These are phyloP conservation scores for Formicarius rufipectus DNA, from an alignment of 2,113 vertebrate genomes.

Conservation along the genomic window DNA sequence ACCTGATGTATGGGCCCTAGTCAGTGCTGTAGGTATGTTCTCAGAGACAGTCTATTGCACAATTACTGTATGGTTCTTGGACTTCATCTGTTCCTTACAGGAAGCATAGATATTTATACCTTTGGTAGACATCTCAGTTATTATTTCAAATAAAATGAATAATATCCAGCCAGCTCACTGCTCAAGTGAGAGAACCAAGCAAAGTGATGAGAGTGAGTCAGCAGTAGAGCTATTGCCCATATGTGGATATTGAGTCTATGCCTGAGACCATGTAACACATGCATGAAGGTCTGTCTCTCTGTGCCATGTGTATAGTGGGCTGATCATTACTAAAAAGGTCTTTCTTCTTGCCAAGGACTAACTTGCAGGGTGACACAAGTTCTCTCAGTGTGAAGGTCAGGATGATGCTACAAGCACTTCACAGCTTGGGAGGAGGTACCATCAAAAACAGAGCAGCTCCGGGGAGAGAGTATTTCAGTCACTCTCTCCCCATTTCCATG, in stretches of 20 bases:
- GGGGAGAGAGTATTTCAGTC: neutral
- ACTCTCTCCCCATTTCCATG: neutral
- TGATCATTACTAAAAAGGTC: neutral
- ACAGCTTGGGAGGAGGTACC: neutral
- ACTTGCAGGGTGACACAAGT: neutral
- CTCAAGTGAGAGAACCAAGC: neutral
- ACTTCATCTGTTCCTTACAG: neutral
- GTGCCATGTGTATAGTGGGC: neutral
- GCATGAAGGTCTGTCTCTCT: neutral
- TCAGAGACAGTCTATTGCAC: neutral
- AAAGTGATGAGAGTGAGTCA: neutral
- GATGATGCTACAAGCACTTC: neutral
- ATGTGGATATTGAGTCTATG: neutral
- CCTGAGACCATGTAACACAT: neutral
- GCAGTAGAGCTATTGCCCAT: slow-evolving; percentile 12
- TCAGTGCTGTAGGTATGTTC: neutral
- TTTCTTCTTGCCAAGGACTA: neutral
- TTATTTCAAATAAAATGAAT: slow-evolving; percentile 30
- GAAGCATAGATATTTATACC: neutral
- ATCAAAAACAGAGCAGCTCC: neutral
- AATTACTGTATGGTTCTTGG: neutral
- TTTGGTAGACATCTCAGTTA: neutral
- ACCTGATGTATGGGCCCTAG: accelerated
- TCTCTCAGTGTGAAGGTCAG: neutral
- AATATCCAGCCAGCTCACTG: slow-evolving; percentile 10